A percentile compares a stretch with the other conserved stretches of the same genome.
Evolutionary conservation across 2,113 vertebrate species (phyloP).

Genomic region (Microcebus murinus): DNA sequence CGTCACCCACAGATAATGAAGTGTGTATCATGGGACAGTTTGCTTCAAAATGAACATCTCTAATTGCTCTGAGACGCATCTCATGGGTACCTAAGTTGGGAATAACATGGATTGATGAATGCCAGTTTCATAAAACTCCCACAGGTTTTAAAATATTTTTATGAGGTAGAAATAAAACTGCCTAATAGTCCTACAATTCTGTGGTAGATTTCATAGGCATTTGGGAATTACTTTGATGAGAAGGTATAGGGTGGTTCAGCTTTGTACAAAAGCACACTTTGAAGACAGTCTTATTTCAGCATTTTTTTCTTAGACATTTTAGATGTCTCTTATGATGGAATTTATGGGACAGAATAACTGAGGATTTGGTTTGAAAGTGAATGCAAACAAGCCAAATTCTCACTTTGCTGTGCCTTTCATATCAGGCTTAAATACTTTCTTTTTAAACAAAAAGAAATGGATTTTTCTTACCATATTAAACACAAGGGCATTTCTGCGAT

Average conservation of each 20-base stretch:
- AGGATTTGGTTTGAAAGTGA: not conserved
- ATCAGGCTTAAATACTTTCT: not conserved
- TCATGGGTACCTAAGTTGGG: constrained; percentile 43
- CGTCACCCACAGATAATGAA: constrained; percentile 46
- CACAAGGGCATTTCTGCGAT: not conserved
- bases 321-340: not conserved
- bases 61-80: constrained; percentile 59
- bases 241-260: not conserved
- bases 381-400: not conserved
- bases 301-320: not conserved
- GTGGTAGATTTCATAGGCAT: constrained; percentile 10
- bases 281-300: constrained; percentile 10
- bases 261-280: constrained; percentile 50
- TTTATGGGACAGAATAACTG: not conserved
- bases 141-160: constrained; percentile 60
- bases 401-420: not conserved
- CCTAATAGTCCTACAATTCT: constrained; percentile 26
- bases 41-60: constrained; percentile 62
- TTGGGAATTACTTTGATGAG: constrained; percentile 17
- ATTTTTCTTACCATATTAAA: not conserved
- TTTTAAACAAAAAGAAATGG: not conserved
- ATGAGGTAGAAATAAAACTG: constrained; percentile 68
- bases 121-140: constrained; percentile 57
- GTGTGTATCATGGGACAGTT: not conserved
- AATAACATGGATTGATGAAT: constrained; percentile 65